phyloP scores from a whole-genome alignment of 2,888 invertebrate genomes.

The Gonocerus acuteangulatus region DNA sequence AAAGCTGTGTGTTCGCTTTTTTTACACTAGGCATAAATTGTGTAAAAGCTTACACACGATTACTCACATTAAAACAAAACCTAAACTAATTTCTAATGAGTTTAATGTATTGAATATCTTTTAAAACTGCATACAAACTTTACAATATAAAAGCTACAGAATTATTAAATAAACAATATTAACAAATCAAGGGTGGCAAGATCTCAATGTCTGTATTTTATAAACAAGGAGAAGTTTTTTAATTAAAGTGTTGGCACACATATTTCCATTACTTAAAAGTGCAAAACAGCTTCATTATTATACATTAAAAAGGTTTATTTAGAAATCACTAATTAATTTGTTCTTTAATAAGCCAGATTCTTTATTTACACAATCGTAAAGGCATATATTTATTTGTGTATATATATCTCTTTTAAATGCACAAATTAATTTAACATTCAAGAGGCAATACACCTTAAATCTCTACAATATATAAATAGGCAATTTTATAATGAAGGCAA shows the following conservation, averaged over 20 bases:
- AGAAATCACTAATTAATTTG: background rate
- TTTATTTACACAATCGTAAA: slow-evolving; percentile 25
- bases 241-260: slow-evolving; percentile 19
- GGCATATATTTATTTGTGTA: slow-evolving; percentile 5
- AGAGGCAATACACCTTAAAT: slow-evolving; percentile 10
- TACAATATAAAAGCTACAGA: slow-evolving; percentile 23
- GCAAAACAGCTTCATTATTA: slow-evolving; percentile 2
- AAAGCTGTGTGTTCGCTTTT: no score
- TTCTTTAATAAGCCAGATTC: background rate
- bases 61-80: slow-evolving; percentile 1
- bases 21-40: no score
- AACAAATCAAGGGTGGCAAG: slow-evolving; percentile 12
- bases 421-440: slow-evolving; percentile 1
- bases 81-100: slow-evolving; percentile 11
- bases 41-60: no score
- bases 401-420: slow-evolving; percentile 15
- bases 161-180: slow-evolving; percentile 6
- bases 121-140: slow-evolving; percentile 17
- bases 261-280: slow-evolving; percentile 1
- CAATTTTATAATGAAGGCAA: slow-evolving; percentile 14
- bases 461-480: slow-evolving; percentile 1
- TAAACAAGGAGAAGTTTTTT: background rate
- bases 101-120: background rate
- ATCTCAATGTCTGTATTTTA: slow-evolving; percentile 8
- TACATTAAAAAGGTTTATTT: slow-evolving; percentile 2